Conservation (phyloP, 2,797 vertebrate species). For the Centroberyx gerrardi region DNA sequence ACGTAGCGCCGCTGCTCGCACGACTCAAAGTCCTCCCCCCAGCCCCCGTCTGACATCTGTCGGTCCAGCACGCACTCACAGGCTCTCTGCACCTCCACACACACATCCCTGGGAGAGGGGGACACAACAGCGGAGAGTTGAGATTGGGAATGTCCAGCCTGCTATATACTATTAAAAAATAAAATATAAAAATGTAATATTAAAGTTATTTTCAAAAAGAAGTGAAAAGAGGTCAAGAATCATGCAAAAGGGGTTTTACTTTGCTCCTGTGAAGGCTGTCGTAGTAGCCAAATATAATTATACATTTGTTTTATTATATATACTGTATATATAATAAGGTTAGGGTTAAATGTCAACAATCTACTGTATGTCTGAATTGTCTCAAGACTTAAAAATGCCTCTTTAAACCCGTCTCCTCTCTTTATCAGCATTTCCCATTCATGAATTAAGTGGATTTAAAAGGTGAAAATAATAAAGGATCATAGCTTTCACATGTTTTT, state of each 20-base stretch:
- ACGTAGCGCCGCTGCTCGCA: constrained; percentile 91
- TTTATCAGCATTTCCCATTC: too few species aligned
- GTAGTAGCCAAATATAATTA: too few species aligned
- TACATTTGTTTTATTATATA: too few species aligned
- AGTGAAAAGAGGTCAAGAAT: not conserved
- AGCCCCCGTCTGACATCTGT: constrained; percentile 96
- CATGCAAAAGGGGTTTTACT: not conserved
- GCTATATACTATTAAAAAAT: not conserved
- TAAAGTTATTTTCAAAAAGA: not conserved
- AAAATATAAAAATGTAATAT: not conserved
- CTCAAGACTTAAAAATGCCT: too few species aligned
- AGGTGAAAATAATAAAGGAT: not conserved
- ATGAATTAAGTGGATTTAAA: too few species aligned
- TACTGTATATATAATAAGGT: too few species aligned
- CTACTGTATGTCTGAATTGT: too few species aligned
- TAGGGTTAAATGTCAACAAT: too few species aligned
- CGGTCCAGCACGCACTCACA: constrained; percentile 91
- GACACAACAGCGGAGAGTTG: not conserved
- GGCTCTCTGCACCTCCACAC: constrained; percentile 88
- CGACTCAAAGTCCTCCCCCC: constrained; percentile 98
- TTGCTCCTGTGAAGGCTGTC: not conserved
- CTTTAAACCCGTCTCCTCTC: too few species aligned
- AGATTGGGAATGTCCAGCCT: not conserved
- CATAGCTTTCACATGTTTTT: too few species aligned
- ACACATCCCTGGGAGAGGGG: constrained; percentile 76